Evolutionary conservation across 2,797 vertebrate species (phyloP), one percentile per base, ranked within the genome.

Genomic region (Halcyon leucocephala): DNA sequence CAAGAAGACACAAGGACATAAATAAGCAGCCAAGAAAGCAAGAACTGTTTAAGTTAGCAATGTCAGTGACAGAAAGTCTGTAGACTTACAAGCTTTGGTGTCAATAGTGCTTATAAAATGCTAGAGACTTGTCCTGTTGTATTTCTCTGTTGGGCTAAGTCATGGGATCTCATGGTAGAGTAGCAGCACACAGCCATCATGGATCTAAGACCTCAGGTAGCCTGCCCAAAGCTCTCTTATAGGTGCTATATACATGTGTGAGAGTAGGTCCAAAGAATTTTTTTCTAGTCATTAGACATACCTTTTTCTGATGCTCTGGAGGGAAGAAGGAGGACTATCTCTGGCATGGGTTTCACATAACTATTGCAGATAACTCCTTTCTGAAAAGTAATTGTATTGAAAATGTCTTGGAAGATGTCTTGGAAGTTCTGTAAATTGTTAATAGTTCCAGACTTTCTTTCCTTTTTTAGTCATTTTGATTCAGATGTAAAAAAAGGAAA

Each of bases 361-460:
- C 12, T 49, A 6, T 8, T 61, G 44, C 20, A 46, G 35, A 76
- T 35, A 69, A 11, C 12, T 44, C 5, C 6, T 61, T 37, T 74
- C 64, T 58, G 24, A 42, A 65, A 91, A 49, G 28, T 21, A 78
- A 64, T 12, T 25, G 9, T 57, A 14, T 33, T 29, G 19, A 48
- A 79, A 39, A 89, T 54, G 25, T 52, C 37, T 93, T 72, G 48
- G 18, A 82, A 79, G 39, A 87, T 54, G 28, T 52, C 37, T 93
- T 72, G 48, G 18, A 80, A 82, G 25, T 71, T 78, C 21, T 70
- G 33, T 58, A 91, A 89, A 70, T 83, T 73, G 11, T 39, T 72
- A 31, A 42, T 42, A 18, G 42, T 42, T 42, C 16, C 42, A 42
- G 42, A 17, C 42, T 42, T 42, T 42, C 42, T 89, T 35, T 81